phyloP scores from a whole-genome alignment of 2,113 vertebrate genomes.

The Corythaixoides concolor region DNA sequence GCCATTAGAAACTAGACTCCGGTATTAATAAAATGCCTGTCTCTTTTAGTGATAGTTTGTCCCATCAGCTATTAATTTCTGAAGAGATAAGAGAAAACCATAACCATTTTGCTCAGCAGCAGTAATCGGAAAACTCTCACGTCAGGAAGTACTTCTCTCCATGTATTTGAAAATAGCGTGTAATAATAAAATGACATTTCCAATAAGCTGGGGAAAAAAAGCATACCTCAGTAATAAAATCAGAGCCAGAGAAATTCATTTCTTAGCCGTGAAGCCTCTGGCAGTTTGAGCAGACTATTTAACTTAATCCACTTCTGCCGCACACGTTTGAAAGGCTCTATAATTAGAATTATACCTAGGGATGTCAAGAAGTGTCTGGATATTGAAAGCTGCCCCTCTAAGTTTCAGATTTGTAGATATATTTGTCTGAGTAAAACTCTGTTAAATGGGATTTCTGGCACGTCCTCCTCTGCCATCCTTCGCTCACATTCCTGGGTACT shows the following conservation, averaged over 20 bases:
- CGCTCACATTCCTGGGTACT: not conserved
- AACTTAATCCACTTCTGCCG: constrained; percentile 55
- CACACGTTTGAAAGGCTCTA: constrained; percentile 34
- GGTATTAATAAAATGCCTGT: constrained; percentile 47
- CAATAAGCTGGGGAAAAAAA: not conserved
- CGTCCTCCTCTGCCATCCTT: not conserved
- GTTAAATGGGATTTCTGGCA: not conserved
- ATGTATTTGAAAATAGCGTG: not conserved
- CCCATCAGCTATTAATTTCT: constrained; percentile 59
- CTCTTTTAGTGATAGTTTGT: constrained; percentile 16
- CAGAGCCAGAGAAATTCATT: constrained; percentile 29
- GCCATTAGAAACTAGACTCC: constrained; percentile 13
- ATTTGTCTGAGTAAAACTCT: not conserved
- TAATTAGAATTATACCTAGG: constrained; percentile 48
- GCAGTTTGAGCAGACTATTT: constrained; percentile 57
- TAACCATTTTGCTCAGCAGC: constrained; percentile 34
- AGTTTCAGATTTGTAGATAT: not conserved
- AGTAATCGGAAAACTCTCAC: constrained; percentile 6
- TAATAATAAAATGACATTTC: constrained; percentile 61
- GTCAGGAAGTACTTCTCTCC: constrained; percentile 17
- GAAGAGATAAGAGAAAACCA: constrained; percentile 37
- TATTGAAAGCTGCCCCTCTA: not conserved
- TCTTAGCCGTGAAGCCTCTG: constrained; percentile 29
- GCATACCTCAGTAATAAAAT: constrained; percentile 40
- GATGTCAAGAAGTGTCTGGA: constrained; percentile 11